A percentile compares a stretch with the other conserved stretches of the same genome.
phyloP scores from a whole-genome alignment of 2,113 vertebrate species.

The Danionella cerebrum region DNA sequence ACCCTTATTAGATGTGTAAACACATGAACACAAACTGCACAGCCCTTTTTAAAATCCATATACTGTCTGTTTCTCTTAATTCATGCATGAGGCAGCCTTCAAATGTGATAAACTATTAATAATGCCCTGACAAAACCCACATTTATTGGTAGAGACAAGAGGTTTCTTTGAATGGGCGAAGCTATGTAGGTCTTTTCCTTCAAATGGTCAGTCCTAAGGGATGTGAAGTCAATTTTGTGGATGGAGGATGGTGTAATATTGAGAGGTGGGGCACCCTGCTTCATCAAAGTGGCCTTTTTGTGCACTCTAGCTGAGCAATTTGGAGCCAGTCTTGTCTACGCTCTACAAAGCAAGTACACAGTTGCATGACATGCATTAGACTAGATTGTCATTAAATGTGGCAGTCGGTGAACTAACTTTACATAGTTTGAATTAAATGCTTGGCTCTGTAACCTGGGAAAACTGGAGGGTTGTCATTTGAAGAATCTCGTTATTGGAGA shows the following conservation, averaged over 20 bases:
- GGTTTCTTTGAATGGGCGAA: slow-evolving; percentile 45
- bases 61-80: slow-evolving; percentile 28
- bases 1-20: slow-evolving; percentile 23
- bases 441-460: too few relatives aligned
- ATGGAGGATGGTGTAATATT: slow-evolving; percentile 1
- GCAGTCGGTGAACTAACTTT: neutral
- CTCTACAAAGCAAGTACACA: slow-evolving; percentile 5
- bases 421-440: neutral
- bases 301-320: neutral
- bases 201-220: slow-evolving; percentile 40
- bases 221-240: neutral
- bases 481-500: too few relatives aligned
- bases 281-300: slow-evolving; percentile 20
- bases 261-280: neutral
- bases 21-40: neutral
- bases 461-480: too few relatives aligned
- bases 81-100: slow-evolving; percentile 36
- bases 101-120: slow-evolving; percentile 41
- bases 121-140: slow-evolving; percentile 38
- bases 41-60: neutral
- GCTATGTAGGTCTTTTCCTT: slow-evolving; percentile 11
- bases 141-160: slow-evolving; percentile 52
- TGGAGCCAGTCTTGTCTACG: neutral
- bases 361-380: slow-evolving; percentile 2
- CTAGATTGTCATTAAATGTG: slow-evolving; percentile 13